Base-by-base conservation (phyloP, 2,888 invertebrate species). In the Nephrotoma guestfalica region DNA sequence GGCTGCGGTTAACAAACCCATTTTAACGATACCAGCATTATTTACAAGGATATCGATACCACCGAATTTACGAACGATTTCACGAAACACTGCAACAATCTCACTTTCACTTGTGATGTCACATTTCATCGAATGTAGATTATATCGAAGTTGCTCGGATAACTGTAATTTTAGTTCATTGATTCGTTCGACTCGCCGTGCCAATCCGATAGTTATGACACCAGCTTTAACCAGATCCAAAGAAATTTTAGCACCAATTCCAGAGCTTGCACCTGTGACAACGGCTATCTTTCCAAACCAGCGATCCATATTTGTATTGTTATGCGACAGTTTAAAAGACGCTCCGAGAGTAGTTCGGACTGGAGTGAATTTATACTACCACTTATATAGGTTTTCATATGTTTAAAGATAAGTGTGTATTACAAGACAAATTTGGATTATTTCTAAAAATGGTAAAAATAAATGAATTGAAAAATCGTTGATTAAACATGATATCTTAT, bases 41-140 rank as follows among this genome's bases (percentile, higher is more conserved):
- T 94, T 94, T 7, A 94, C 89, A 85, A 94, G 90, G 0, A 94
- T 91, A 89, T 93, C 93, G 5, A 93, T 90, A 5, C 93, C 92
- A 0, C 94, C 94, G 0, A 93, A 88, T 2, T 91, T 89, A 6
- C 90, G 88, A 57, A 92, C 91, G n/a, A 93, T 92, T 91, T 91
- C 92, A n/a, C 90, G 89, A 89, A 94, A 94, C 45, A 93, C 92
- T 90, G 89, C 83, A 83, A 92, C 86, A 43, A 95, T 93, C 4
- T 94, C 92, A 0, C 92, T 90, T 88, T 93, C 93, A 9, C 92
- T 91, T 0, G 91, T 90, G 0, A 94, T 89, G 89, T 94, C 94
- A 88, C 94, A 93, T 88, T 90, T 89, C 57, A 91, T 88, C 0
- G 92, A 90, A 87, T 91, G 89, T 86, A 92, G 90, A 87, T 90